These are phyloP conservation scores for Torymus aiolomorphi DNA, from an alignment of 2,888 invertebrate species.

Conservation along the genomic window DNA sequence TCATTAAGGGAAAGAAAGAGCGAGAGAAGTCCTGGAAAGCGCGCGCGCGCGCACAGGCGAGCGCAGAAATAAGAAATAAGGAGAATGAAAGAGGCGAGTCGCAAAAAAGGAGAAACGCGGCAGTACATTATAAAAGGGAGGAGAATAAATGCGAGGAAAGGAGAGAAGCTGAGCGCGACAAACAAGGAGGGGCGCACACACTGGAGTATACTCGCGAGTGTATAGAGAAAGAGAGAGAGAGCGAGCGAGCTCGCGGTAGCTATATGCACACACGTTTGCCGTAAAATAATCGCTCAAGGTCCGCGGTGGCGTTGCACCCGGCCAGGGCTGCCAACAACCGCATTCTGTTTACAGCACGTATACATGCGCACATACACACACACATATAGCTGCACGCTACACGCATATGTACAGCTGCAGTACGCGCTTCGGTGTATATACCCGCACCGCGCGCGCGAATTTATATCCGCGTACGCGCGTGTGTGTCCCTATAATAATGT, in stretches of 20 bases:
- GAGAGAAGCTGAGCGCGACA: constrained; percentile 47
- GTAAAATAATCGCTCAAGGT: constrained; percentile 76
- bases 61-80: constrained; percentile 33
- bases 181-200: constrained; percentile 43
- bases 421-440: no score
- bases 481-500: constrained; percentile 15
- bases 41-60: not conserved
- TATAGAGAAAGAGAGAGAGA: constrained; percentile 49
- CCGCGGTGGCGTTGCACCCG: constrained; percentile 75
- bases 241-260: constrained; percentile 41
- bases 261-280: constrained; percentile 62
- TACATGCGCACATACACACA: constrained; percentile 52
- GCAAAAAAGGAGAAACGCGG: constrained; percentile 51
- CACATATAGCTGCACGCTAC: not conserved
- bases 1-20: constrained; percentile 52
- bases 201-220: no score
- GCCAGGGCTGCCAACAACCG: constrained; percentile 71
- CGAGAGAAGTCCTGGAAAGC: constrained; percentile 32
- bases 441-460: constrained; percentile 17
- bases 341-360: constrained; percentile 70
- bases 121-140: constrained; percentile 46
- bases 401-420: no score
- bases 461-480: not conserved
- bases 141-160: not conserved
- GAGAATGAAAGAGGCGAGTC: not conserved